phyloP scores from a whole-genome alignment of 2,888 invertebrate species.

The Drosophila lacicola region DNA sequence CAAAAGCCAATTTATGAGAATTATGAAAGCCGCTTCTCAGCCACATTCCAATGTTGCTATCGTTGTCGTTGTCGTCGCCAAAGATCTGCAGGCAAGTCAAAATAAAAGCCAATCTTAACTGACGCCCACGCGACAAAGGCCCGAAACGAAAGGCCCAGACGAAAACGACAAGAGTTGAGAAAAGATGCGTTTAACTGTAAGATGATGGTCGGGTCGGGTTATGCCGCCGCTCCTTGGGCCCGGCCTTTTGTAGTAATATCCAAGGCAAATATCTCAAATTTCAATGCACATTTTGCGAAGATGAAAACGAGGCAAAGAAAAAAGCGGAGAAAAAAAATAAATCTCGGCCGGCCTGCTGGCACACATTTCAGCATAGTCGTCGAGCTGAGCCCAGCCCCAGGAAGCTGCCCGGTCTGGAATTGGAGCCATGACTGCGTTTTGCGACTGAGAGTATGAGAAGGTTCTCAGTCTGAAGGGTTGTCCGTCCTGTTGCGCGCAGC shows the following conservation, averaged over 20 bases:
- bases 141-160: conserved; percentile 24
- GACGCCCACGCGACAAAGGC: conserved; percentile 68
- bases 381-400: conserved; percentile 33
- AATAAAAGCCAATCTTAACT: conserved; percentile 63
- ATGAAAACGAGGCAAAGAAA: conserved; percentile 19
- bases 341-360: conserved; percentile 69
- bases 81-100: conserved; percentile 54
- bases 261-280: conserved; percentile 77
- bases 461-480: conserved; percentile 48
- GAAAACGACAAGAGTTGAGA: conserved; percentile 31
- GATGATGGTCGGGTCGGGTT: conserved; percentile 50
- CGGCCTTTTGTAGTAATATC: conserved; percentile 72
- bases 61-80: conserved; percentile 45
- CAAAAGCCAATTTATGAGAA: conserved; percentile 59
- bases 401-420: conserved; percentile 34
- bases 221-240: conserved; percentile 58
- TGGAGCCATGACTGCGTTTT: conserved; percentile 34
- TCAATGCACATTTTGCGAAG: conserved; percentile 64
- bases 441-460: conserved; percentile 22
- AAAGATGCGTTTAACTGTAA: conserved; percentile 57
- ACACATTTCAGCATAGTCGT: conserved; percentile 59
- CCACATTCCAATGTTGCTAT: conserved; percentile 59
- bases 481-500: conserved; percentile 35
- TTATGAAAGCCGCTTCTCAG: conserved; percentile 55
- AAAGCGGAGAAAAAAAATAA: conserved; percentile 14